Percentiles rank a stretch among this genome's conserved stretches.
These are phyloP conservation scores for Brachycybe producta DNA, from an alignment of 2,888 invertebrate genomes.

Conservation along the genomic window DNA sequence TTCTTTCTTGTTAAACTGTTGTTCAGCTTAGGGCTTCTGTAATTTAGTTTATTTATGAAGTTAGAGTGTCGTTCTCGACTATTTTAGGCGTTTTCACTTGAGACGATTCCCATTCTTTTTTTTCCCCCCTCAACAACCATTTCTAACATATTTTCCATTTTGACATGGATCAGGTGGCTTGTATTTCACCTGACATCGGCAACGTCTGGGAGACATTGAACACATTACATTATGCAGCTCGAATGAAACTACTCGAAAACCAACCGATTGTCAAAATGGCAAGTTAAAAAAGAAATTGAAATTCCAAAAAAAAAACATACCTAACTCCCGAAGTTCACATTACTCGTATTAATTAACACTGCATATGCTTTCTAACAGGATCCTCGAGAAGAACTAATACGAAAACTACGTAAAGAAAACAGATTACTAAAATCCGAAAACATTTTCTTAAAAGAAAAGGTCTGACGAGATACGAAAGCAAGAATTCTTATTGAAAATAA, in stretches of 20 bases:
- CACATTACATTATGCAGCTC: slow-evolving; percentile 78
- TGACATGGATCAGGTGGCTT: slow-evolving; percentile 61
- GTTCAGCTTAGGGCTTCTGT: no score
- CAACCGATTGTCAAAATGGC: slow-evolving; percentile 91
- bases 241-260: slow-evolving; percentile 82
- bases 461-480: slow-evolving; percentile 9
- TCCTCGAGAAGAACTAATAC: slow-evolving; percentile 76
- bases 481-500: neutral
- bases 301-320: no score
- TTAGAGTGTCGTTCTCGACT: no score
- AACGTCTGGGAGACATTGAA: slow-evolving; percentile 79
- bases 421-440: slow-evolving; percentile 74
- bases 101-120: no score
- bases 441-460: slow-evolving; percentile 57
- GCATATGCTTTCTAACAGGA: slow-evolving; percentile 60
- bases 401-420: slow-evolving; percentile 77
- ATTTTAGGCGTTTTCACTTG: no score
- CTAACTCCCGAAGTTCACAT: no score
- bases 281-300: no score
- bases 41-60: no score
- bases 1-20: no score
- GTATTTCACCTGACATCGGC: slow-evolving; percentile 76
- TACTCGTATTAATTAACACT: no score
- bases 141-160: neutral
- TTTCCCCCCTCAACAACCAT: no score